Evolutionary conservation across 2,113 vertebrate genomes (phyloP).

Genomic region (human): GRCh38 chr1:4583501-4584000

Average conservation of each 20-base stretch:
- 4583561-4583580: not conserved
- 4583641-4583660: accelerated
- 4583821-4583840: accelerated
- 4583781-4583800: not conserved
- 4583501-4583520: accelerated
- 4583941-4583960: accelerated
- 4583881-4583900: not conserved
- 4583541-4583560: not conserved
- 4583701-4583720: not conserved
- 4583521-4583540: too few species aligned
- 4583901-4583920: accelerated
- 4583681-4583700: too few species aligned
- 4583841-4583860: too few species aligned
- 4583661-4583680: not conserved
- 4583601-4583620: accelerated
- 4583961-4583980: not conserved
- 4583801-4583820: not conserved
- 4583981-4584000: accelerated
- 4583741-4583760: not conserved
- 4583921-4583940: not conserved
- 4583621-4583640: accelerated
- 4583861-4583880: too few species aligned
- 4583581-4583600: accelerated
- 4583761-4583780: not conserved
- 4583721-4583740: accelerated